Base-by-base conservation (phyloP, 2,888 invertebrate species). In the Hesperia comma region DNA sequence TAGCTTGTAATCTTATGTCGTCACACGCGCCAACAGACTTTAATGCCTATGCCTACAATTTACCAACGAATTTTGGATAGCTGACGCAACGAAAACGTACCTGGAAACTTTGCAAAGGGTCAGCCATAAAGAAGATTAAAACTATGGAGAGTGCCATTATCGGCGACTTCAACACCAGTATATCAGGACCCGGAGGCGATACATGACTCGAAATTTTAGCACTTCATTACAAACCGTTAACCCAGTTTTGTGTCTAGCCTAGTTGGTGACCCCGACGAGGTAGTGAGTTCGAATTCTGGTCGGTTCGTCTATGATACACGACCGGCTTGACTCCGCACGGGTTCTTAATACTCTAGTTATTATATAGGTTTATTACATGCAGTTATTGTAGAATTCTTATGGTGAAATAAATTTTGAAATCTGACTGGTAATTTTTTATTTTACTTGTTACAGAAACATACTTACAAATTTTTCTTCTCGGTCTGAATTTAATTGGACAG, bases 61-160 rank as follows among this genome's bases (percentile, higher is more conserved):
- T 57, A 63, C n/a, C 46, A 19, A 17, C 58, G 40, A 51, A 64
- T 49, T 58, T 54, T 51, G 46, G 43, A 67, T 67, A 64, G 64
- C 58, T 58, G 68, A 61, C 53, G 58, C 69, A 67, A 46, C 26
- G 60, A 61, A 62, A 46, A 61, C 53, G 67, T 69, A 71, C 71
- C 69, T 72, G 68, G 62, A 72, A 75, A 78, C 72, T 79, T 82
- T 79, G 77, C 80, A 76, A 80, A 87, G 85, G 88, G 88, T 85
- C 84, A 81, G 84, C 85, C 79, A 87, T 89, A 88, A 88, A 89
- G 86, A 86, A 88, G 88, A 89, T 90, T 90, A 88, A 88, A 90
- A 90, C 88, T 89, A 87, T 84, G 80, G 80, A 78, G 81, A 72
- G 77, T 70, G 72, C 80, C 82, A 85, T 88, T 87, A 84, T 80